A percentile compares a stretch with the other conserved stretches of the same genome.
These are phyloP conservation scores for Diaphora mendica DNA, from an alignment of 2,888 invertebrate genomes.

Conservation along the genomic window DNA sequence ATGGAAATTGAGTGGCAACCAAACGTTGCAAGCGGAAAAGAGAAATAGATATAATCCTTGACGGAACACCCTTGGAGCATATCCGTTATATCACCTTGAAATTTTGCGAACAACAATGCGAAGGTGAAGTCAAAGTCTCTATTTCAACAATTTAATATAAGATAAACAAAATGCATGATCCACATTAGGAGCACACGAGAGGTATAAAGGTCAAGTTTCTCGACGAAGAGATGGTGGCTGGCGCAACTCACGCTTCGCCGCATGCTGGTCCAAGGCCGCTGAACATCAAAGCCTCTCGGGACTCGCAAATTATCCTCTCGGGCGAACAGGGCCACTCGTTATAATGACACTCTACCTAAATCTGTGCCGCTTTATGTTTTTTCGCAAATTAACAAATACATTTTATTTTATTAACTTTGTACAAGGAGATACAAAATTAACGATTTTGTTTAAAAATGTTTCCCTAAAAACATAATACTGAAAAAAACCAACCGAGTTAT, in stretches of 20 bases:
- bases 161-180: background rate
- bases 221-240: constrained; percentile 56
- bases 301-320: constrained; percentile 73
- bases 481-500: background rate
- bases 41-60: background rate
- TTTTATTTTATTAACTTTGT: constrained; percentile 3
- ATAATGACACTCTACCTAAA: constrained; percentile 58
- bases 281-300: constrained; percentile 78
- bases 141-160: background rate
- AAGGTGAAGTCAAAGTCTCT: background rate
- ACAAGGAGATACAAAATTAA: background rate
- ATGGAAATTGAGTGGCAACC: background rate
- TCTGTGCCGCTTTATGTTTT: constrained; percentile 44
- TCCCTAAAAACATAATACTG: background rate
- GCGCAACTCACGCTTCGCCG: constrained; percentile 65
- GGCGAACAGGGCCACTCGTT: constrained; percentile 61
- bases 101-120: background rate
- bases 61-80: background rate
- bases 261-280: constrained; percentile 72
- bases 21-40: background rate
- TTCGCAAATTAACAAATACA: constrained; percentile 22
- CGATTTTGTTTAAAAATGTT: background rate
- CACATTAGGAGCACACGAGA: constrained; percentile 26
- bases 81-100: background rate
- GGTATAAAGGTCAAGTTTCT: constrained; percentile 78